A percentile compares a stretch with the other conserved stretches of the same genome.
Evolutionary conservation across 2,797 vertebrate genomes (phyloP).

Genomic region (Telmatherina bonti): DNA sequence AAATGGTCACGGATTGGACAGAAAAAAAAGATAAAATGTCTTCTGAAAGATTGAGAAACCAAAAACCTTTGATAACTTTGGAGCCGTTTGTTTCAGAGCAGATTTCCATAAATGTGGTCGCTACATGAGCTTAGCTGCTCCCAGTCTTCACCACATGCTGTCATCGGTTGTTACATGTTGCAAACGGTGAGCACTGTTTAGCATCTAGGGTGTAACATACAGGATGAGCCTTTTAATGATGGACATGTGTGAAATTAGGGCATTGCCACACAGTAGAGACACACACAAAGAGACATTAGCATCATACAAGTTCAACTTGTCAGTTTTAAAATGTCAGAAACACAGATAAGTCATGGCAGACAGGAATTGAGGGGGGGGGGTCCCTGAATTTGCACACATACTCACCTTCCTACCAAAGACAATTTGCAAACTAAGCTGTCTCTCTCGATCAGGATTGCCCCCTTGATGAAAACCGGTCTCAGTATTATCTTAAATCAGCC

Average conservation of each 20-base stretch:
- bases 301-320: neutral
- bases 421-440: constrained; percentile 51
- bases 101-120: neutral
- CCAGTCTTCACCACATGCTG: neutral
- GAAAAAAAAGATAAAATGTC: neutral
- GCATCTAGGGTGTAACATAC: neutral
- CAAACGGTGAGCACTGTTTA: neutral
- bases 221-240: too few species aligned
- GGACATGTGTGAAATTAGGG: neutral
- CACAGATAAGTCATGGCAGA: neutral
- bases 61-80: neutral
- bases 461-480: constrained; percentile 40
- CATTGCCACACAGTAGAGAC: neutral
- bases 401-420: constrained; percentile 11
- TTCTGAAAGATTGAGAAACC: neutral
- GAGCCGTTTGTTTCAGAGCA: neutral
- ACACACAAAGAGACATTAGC: neutral
- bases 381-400: neutral
- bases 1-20: too few species aligned
- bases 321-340: neutral
- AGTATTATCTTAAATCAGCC: constrained; percentile 53
- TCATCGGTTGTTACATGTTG: neutral
- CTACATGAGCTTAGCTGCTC: neutral
- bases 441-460: constrained; percentile 60
- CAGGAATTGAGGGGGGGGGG: too few species aligned